Base-by-base conservation (phyloP, 2,113 vertebrate genomes). In the Macrotus californicus region DNA sequence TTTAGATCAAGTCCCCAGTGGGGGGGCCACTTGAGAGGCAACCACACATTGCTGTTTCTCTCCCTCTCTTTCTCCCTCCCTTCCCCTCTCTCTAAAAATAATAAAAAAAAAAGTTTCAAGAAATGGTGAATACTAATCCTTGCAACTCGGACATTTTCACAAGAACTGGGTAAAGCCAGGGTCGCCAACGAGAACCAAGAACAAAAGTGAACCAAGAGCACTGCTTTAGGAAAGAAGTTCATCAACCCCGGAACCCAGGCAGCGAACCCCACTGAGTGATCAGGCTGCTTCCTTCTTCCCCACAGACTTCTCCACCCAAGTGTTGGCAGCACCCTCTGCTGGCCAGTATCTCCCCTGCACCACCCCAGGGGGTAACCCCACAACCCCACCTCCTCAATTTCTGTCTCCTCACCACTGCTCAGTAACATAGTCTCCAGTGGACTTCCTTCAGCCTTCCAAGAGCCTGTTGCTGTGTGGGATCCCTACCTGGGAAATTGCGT, bases 81-180 rank as follows among this genome's bases (percentile, higher is more conserved):
- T 59, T 10, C 56, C 8, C 9, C 9, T 59, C 54, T 2, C 54
- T 22, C 54, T 24, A 11, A 48, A 48, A 48, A 48, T n/a, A n/a
- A n/a, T 54, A 48, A 87, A 72, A 34, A 87, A 92, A 82, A 75
- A 82, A 24, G 26, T 34, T 75, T 93, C 66, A 82, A n/a, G 77
- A 73, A 86, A 89, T 4, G 10, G 13, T 83, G 24, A 56, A 6
- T 41, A 76, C 7, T n/a, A 72, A 54, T 66, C 11, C 46, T 88
- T 52, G 18, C 34, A 70, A 69, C 46, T 81, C 90, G 86, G 54
- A 72, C 24, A 87, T 84, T 89, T 69, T 83, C 82, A 52, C 9
- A 54, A 75, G 36, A 86, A 75, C 4, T 52, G 64, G 14, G 9
- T 36, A 9, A 54, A 95, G 24, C 26, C 14, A 48, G 18, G 4